These are phyloP conservation scores for Cuculus canorus DNA, from an alignment of 2,797 vertebrate species.

Conservation along the genomic window DNA sequence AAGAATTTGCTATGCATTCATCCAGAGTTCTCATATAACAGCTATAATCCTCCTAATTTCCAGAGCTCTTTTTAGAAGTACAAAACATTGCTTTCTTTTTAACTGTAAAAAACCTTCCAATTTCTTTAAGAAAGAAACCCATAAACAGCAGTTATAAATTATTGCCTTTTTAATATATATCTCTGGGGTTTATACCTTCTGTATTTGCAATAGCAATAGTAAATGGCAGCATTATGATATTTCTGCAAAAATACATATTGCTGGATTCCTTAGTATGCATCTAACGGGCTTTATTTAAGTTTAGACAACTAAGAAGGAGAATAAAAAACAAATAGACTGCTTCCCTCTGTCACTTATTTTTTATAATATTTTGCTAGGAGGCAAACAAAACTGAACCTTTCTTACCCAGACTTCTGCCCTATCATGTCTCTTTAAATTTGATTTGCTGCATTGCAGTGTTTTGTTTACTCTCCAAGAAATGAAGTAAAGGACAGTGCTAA, in stretches of 20 bases:
- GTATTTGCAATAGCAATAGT: not conserved
- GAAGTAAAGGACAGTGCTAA: conserved; percentile 16
- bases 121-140: not conserved
- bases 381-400: conserved; percentile 2
- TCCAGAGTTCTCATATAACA: not conserved
- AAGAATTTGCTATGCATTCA: not conserved
- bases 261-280: not conserved
- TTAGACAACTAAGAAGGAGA: not conserved
- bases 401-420: conserved; percentile 44
- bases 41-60: not conserved
- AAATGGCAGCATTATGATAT: not conserved
- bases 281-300: not conserved
- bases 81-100: not conserved
- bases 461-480: conserved; percentile 61
- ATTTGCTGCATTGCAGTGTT: conserved; percentile 75
- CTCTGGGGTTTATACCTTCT: not conserved
- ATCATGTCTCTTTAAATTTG: conserved; percentile 32
- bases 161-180: not conserved
- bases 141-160: not conserved
- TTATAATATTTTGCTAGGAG: conserved; percentile 41
- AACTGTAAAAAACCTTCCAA: not conserved
- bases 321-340: not conserved
- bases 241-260: not conserved
- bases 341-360: not conserved
- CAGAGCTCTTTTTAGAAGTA: not conserved